Base-by-base conservation (phyloP, 53 echinoderm and acorn worm genomes). In the Apostichopus leukothele region DNA sequence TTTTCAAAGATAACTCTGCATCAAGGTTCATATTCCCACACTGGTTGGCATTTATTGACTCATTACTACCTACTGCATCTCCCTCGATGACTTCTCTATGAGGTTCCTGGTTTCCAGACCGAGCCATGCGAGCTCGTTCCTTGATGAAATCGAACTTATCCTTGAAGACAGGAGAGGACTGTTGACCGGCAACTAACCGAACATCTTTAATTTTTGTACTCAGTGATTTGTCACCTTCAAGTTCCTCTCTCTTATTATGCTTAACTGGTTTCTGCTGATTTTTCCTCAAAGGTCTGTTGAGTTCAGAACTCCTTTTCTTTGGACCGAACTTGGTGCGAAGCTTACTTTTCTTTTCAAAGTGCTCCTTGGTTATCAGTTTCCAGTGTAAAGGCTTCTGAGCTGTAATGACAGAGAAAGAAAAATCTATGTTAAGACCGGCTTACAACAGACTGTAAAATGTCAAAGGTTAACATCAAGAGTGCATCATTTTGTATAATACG, bases 141-240 rank as follows among this genome's bases (percentile, higher is more conserved):
- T 97, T 97, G 86, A 97, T 97, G 79, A 97, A 90, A 80, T 97
- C 97, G 92, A 95, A 97, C 88, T 97, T 97, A 90, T 97, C 94
- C 74, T 96, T 96, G 84, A 77, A 91, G 57, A 92, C 60, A 71
- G 14, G 71, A n/a, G 66, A 63, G 21, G 85, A 60, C 67, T 60
- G 85, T 16, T 12, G 16, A 85, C 23, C 26, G 26, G 22, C 18
- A 18, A 9, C 67, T 67, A 67, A 19, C 50, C 50, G 26, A 51
- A n/a, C 60, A 14, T 67, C 61, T 66, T 67, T 14, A 50, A 14
- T 85, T 27, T 50, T 67, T 11, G 5, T 12, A 7, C 10, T 18
- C 6, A 26, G 22, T 4, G 5, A 20, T 5, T 12, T 22, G 5
- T 9, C 67, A 8, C 23, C 57, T 18, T 12, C 50, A 5, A 50